Base-by-base conservation (phyloP, 2,888 invertebrate species). In the Amphipoea lucens region DNA sequence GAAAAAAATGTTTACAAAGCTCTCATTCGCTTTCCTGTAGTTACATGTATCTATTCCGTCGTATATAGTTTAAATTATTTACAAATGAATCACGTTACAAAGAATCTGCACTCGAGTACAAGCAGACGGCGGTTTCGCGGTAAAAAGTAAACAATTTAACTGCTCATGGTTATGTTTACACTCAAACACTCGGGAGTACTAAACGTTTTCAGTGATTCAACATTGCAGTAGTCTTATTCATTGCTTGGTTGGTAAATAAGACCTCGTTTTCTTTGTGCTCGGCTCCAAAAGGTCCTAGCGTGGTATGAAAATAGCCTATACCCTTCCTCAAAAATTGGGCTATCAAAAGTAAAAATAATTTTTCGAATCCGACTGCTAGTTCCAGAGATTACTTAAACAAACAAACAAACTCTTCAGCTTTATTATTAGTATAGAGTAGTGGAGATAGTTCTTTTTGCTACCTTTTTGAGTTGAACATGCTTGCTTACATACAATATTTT, bases 131-230 rank as follows among this genome's bases (percentile, higher is more conserved):
- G 29, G 66, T 11, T 36, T 66, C 20, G 17, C 48, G 36, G 72
- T 65, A 65, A 57, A 68, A 63, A 48, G 40, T 70, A 75, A 75
- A 71, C 70, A 71, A 20, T 71, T 23, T 36, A 45, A 71, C 54
- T 11, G 23, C 1, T 45, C n/a, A 17, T 17, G 17, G 69, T n/a
- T 20, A 17, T 60, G 29, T 67, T 74, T 69, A 80, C 48, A 66
- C 23, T 51, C 45, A 75, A 70, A 81, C 51, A 54, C 62, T 67
- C 51, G 36, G 70, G 65, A 74, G 5, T 65, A 5, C 42, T 73
- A 5, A 63, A 73, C 62, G 23, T 71, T 42, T 66, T 71, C 66
- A 62, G 71, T 76, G 67, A 76, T 70, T 70, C 81, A 81, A 76
- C 62, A 42, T 72, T 72, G 23, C 63, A 68, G 11, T 23, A 5